These are phyloP conservation scores for Hestina assimilis DNA, from an alignment of 1,140 invertebrate genomes.

Conservation along the genomic window DNA sequence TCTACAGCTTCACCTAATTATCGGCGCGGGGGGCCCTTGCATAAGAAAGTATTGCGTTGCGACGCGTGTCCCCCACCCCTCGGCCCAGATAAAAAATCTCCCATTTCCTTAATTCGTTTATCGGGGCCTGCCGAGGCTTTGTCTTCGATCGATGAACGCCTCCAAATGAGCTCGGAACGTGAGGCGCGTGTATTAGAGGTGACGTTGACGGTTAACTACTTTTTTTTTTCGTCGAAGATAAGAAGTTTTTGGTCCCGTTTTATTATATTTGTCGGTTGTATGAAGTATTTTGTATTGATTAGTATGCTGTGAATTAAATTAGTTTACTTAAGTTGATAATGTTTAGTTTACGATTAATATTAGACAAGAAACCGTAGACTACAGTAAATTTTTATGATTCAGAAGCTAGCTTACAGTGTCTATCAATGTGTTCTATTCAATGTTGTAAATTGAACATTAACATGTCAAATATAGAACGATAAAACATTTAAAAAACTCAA, in stretches of 20 bases:
- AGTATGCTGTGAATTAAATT: too few relatives aligned
- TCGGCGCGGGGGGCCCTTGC: conserved; percentile 71
- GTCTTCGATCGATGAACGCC: conserved; percentile 75
- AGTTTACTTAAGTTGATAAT: too few relatives aligned
- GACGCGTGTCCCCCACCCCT: conserved; percentile 63
- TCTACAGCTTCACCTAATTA: conserved; percentile 60
- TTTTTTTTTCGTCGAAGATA: conserved; percentile 1
- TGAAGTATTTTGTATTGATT: too few relatives aligned
- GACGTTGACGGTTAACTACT: conserved; percentile 29
- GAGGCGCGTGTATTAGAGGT: conserved; percentile 69
- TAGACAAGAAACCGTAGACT: too few relatives aligned
- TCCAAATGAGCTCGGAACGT: conserved; percentile 72
- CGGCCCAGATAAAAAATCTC: conserved; percentile 76
- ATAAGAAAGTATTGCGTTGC: conserved; percentile 77
- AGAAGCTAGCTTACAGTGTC: too few relatives aligned
- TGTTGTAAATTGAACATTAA: too few relatives aligned
- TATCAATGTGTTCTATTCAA: too few relatives aligned
- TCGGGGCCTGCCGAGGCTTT: conserved; percentile 71
- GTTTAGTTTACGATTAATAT: too few relatives aligned
- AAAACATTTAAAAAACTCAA: conserved; percentile 6
- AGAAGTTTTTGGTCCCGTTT: neutral
- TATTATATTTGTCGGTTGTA: neutral
- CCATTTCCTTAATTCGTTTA: conserved; percentile 78
- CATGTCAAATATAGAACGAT: neutral
- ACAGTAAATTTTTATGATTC: too few relatives aligned